phyloP scores from a whole-genome alignment of 2,113 vertebrate genomes.

The Eudorcas thomsonii region DNA sequence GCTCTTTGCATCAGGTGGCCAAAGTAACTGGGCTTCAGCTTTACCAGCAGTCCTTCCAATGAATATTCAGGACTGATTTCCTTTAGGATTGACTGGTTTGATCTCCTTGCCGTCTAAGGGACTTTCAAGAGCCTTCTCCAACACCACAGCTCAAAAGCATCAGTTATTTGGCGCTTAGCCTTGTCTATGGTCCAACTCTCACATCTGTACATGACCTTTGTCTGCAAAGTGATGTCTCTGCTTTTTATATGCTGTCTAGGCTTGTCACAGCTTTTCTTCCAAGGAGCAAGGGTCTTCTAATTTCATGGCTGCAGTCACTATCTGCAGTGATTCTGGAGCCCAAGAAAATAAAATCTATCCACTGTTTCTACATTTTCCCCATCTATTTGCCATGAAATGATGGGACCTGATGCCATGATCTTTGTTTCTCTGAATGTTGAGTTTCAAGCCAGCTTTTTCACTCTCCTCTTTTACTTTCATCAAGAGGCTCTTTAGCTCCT shows the following conservation, averaged over 20 bases:
- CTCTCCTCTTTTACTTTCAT: background rate
- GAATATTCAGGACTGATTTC: background rate
- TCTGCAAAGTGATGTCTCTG: background rate
- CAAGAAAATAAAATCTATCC: background rate
- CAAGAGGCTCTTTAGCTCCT: background rate
- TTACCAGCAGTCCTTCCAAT: background rate
- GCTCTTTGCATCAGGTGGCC: background rate
- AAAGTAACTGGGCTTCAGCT: background rate
- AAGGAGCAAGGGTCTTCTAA: background rate
- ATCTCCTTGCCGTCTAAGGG: background rate
- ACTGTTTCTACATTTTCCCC: background rate
- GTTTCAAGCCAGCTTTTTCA: background rate
- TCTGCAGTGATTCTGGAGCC: background rate
- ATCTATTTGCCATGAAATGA: background rate
- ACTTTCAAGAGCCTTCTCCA: background rate
- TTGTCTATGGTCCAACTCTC: background rate
- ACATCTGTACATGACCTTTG: background rate
- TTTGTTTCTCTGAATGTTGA: background rate
- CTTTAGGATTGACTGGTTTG: background rate
- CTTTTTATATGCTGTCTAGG: background rate
- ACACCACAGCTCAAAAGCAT: background rate
- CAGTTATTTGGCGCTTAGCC: background rate
- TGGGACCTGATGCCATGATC: background rate
- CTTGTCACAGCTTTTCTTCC: background rate
- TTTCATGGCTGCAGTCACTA: background rate